phyloP scores from a whole-genome alignment of 2,113 vertebrate genomes.

The Steatornis caripensis region DNA sequence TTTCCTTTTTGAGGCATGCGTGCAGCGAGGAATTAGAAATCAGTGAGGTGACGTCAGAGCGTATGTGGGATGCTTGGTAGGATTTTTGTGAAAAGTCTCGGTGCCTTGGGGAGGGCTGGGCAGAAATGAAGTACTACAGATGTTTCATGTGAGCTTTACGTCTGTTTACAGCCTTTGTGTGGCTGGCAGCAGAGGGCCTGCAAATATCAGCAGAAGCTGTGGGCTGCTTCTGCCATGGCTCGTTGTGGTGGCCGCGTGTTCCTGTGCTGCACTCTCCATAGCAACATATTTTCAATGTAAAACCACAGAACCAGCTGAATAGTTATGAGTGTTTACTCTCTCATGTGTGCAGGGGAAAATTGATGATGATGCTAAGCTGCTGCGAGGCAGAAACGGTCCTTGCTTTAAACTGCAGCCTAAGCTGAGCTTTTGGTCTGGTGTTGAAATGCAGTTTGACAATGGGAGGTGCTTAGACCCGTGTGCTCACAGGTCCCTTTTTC shows the following conservation, averaged over 20 bases:
- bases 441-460: not conserved
- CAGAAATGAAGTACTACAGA: conserved; percentile 42
- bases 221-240: not conserved
- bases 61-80: conserved; percentile 16
- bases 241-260: conserved; percentile 3
- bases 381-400: not conserved
- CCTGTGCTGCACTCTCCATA: conserved; percentile 13
- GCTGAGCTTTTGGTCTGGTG: not conserved
- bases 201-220: conserved; percentile 50
- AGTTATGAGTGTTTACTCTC: not conserved
- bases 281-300: conserved; percentile 43
- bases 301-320: conserved; percentile 15
- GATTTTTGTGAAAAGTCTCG: conserved; percentile 15
- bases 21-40: not conserved
- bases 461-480: not conserved
- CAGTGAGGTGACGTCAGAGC: conserved; percentile 1
- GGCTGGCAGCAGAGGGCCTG: not conserved
- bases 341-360: not conserved
- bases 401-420: not conserved
- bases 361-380: not conserved
- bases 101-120: not conserved
- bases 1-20: conserved; percentile 18
- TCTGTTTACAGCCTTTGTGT: conserved; percentile 48
- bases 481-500: not conserved
- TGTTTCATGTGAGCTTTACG: conserved; percentile 29